These are phyloP conservation scores for Frieseomelitta varia DNA, from an alignment of 1,140 invertebrate genomes.

Conservation along the genomic window DNA sequence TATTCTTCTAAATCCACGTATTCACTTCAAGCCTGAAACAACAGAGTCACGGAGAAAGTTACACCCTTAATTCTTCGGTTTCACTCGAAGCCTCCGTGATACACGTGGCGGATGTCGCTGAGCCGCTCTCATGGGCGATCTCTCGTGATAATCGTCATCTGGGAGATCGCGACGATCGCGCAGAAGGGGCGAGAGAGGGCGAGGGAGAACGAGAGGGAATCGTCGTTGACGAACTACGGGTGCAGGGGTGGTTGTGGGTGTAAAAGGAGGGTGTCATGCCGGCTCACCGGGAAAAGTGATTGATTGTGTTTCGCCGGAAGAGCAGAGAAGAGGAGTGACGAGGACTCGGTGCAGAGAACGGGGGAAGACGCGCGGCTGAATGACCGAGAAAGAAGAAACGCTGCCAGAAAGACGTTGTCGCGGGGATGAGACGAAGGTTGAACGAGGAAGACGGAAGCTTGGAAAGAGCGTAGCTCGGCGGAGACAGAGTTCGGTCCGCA, in stretches of 20 bases:
- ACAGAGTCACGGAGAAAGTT: not conserved
- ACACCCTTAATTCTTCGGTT: not conserved
- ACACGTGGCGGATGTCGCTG: slow-evolving; percentile 1
- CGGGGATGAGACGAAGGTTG: not conserved
- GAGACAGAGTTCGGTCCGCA: slow-evolving; percentile 75
- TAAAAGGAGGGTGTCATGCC: slow-evolving; percentile 79
- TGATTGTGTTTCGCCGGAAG: slow-evolving; percentile 82
- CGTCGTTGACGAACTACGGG: slow-evolving; percentile 65
- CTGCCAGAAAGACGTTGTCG: slow-evolving; percentile 48
- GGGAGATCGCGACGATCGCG: slow-evolving; percentile 56
- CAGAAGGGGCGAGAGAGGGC: slow-evolving; percentile 8
- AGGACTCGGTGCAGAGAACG: slow-evolving; percentile 47
- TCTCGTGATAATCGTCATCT: slow-evolving; percentile 60
- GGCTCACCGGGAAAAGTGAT: slow-evolving; percentile 80
- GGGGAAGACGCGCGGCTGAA: slow-evolving; percentile 55
- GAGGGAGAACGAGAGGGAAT: slow-evolving; percentile 38
- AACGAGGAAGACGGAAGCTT: slow-evolving; percentile 56
- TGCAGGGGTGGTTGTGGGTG: slow-evolving; percentile 76
- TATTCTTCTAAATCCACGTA: not conserved
- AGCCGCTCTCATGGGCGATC: slow-evolving; percentile 52
- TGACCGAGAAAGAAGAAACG: slow-evolving; percentile 61
- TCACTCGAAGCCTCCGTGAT: not conserved
- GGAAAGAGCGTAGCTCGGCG: slow-evolving; percentile 71
- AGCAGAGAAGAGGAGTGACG: slow-evolving; percentile 64
- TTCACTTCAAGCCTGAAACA: not conserved